Base-by-base conservation (phyloP, 2,888 invertebrate genomes). In the Hyposoter didymator region DNA sequence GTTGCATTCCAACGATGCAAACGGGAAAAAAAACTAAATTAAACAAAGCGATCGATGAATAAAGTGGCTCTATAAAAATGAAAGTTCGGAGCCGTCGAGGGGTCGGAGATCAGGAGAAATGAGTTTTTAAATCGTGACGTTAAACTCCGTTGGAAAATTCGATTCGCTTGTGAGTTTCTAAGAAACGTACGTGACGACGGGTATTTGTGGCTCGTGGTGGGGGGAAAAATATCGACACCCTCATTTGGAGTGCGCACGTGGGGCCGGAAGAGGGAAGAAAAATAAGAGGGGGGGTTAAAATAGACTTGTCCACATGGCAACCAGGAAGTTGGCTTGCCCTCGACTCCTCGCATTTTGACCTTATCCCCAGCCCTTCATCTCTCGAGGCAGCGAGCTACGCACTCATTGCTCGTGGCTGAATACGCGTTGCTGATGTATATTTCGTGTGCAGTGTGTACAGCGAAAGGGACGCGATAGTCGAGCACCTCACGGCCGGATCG, bases 241-340 rank as follows among this genome's bases (percentile, higher is more conserved):
- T 62, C 17, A 19, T 45, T 35, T 19, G 5, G 35, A 14, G 28
- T 55, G 45, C 12, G 66, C 62, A 73, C 82, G 84, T 82, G 78
- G 67, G 39, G 69, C 84, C 74, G 70, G 49, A 66, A 72, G 55
- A 28, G 43, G 72, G 14, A 47, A 73, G 59, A 39, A 74, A 78
- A 75, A 78, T 35, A 47, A 39, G 39, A 49, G 45, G 22, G 45
- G 76, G 79, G 85, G 66, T 79, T 79, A 75, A 82, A 85, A 85
- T 85, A 85, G 79, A 85, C 70, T 70, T 79, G 55, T 79, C 78
- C 79, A 70, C 78, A 82, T 82, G 78, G 82, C 82, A 75, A 82
- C 82, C 45, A 39, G 75, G 64, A 79, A 43, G 62, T 7, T 49
- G 47, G 8, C 10, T 62, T 66, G 74, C 79, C 55, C 62, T 14